These are phyloP conservation scores for Metellina segmentata DNA, from an alignment of 2,888 invertebrate genomes.

Conservation along the genomic window DNA sequence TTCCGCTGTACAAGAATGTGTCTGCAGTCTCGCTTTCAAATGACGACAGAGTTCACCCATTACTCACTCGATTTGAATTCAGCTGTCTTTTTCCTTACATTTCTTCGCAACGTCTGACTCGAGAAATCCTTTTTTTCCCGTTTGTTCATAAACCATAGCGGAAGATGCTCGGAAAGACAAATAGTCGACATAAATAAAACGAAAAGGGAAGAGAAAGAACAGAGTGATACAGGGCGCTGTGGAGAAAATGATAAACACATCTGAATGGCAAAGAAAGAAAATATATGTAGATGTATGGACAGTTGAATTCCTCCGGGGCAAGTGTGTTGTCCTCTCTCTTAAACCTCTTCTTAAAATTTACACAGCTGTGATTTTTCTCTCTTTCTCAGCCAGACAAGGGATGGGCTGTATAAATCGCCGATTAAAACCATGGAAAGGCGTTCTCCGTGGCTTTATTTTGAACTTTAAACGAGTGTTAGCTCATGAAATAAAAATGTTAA, in stretches of 20 bases:
- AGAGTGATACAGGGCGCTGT: not conserved
- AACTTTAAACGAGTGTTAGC: too few species aligned
- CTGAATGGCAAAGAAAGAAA: not conserved
- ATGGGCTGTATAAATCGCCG: slow-evolving; percentile 18
- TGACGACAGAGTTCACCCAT: not conserved
- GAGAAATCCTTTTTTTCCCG: slow-evolving; percentile 22
- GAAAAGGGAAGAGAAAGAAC: slow-evolving; percentile 25
- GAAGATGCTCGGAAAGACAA: slow-evolving; percentile 40
- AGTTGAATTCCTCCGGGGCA: slow-evolving; percentile 11
- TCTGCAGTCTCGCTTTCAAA: not conserved
- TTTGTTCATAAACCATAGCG: slow-evolving; percentile 44
- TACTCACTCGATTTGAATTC: slow-evolving; percentile 4
- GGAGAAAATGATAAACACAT: slow-evolving; percentile 39
- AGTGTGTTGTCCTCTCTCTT: slow-evolving; percentile 31
- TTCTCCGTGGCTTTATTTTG: slow-evolving; percentile 7
- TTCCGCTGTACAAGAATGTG: not conserved
- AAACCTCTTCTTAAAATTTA: slow-evolving; percentile 37
- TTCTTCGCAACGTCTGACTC: slow-evolving; percentile 14
- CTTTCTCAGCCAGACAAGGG: slow-evolving; percentile 8
- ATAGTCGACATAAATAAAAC: slow-evolving; percentile 53
- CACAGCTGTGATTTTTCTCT: slow-evolving; percentile 19
- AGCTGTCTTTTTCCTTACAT: slow-evolving; percentile 16
- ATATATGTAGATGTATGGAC: slow-evolving; percentile 15
- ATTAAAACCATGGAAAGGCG: slow-evolving; percentile 48
- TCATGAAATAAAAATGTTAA: not conserved